Percentiles rank a stretch among this genome's conserved stretches.
These are phyloP conservation scores for Lamellibrachia satsuma DNA, from an alignment of 2,888 invertebrate genomes.

Conservation along the genomic window DNA sequence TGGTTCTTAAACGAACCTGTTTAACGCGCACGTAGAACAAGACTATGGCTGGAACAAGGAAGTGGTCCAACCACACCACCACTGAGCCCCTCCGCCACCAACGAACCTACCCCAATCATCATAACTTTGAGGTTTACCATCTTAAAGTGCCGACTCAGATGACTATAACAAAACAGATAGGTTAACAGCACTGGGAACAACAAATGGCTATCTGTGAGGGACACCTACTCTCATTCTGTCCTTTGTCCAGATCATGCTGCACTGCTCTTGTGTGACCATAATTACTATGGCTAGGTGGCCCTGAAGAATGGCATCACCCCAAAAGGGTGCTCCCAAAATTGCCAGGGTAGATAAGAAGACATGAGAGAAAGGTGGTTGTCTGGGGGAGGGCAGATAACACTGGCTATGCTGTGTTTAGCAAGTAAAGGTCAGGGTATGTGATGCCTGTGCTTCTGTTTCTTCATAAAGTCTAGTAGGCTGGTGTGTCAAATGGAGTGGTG, in stretches of 20 bases:
- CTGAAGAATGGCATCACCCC: neutral
- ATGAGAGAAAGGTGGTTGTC: neutral
- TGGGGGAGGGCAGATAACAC: neutral
- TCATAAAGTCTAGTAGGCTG: neutral
- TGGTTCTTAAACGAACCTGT: neutral
- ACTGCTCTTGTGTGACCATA: neutral
- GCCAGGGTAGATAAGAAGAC: neutral
- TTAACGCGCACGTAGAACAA: no score
- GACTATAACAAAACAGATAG: neutral
- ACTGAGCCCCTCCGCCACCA: neutral
- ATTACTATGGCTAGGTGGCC: neutral
- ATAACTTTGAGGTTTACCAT: neutral
- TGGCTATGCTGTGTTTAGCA: neutral
- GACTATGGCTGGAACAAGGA: neutral
- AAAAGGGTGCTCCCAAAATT: neutral
- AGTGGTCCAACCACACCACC: neutral
- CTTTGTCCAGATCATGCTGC: neutral
- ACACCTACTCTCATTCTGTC: neutral
- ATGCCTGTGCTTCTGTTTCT: neutral
- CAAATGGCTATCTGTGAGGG: neutral
- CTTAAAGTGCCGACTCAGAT: neutral
- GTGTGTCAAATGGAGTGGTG: neutral
- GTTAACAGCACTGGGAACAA: neutral
- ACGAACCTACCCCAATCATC: constrained; percentile 4
- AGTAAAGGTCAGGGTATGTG: neutral